phyloP scores from a whole-genome alignment of 2,113 vertebrate genomes.

The Sisor rabdophorus region DNA sequence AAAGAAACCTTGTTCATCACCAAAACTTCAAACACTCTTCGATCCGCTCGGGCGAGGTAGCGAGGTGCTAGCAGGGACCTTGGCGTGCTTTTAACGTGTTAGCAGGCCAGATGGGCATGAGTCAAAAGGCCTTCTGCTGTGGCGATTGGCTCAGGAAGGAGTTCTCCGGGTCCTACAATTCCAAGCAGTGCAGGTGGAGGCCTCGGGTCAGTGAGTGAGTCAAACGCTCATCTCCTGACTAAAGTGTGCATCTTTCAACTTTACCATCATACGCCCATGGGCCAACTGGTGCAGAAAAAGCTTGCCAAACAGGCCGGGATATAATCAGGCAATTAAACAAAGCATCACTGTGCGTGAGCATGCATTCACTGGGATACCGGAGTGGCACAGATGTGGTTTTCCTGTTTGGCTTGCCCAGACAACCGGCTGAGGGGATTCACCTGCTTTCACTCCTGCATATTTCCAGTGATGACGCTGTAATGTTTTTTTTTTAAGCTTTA shows the following conservation, averaged over 20 bases:
- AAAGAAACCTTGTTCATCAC: slow-evolving; percentile 34
- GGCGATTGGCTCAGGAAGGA: slow-evolving; percentile 55
- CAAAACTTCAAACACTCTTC: slow-evolving; percentile 45
- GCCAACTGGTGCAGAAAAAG: slow-evolving; percentile 72
- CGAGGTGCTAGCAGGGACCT: slow-evolving; percentile 56
- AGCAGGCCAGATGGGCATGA: slow-evolving; percentile 74
- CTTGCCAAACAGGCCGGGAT: slow-evolving; percentile 68
- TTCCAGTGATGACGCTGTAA: slow-evolving; percentile 8
- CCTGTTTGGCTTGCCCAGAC: background rate
- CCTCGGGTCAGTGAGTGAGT: slow-evolving; percentile 71
- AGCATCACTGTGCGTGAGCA: slow-evolving; percentile 14
- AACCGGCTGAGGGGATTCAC: background rate
- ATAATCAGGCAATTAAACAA: slow-evolving; percentile 54
- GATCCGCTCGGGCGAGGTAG: slow-evolving; percentile 52
- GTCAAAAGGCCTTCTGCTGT: slow-evolving; percentile 75
- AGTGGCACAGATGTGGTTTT: slow-evolving; percentile 26
- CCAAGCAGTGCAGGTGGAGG: slow-evolving; percentile 68
- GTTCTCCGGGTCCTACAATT: slow-evolving; percentile 52
- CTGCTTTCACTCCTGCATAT: background rate
- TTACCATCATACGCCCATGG: slow-evolving; percentile 72
- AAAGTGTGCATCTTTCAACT: slow-evolving; percentile 74
- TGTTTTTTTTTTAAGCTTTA: background rate
- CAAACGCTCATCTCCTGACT: slow-evolving; percentile 67
- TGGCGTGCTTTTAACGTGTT: slow-evolving; percentile 65
- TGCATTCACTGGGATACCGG: slow-evolving; percentile 5